Percentiles rank a stretch among this genome's conserved stretches.
Conservation (phyloP, 2,113 vertebrate genomes). For the Nycticorax nycticorax region DNA sequence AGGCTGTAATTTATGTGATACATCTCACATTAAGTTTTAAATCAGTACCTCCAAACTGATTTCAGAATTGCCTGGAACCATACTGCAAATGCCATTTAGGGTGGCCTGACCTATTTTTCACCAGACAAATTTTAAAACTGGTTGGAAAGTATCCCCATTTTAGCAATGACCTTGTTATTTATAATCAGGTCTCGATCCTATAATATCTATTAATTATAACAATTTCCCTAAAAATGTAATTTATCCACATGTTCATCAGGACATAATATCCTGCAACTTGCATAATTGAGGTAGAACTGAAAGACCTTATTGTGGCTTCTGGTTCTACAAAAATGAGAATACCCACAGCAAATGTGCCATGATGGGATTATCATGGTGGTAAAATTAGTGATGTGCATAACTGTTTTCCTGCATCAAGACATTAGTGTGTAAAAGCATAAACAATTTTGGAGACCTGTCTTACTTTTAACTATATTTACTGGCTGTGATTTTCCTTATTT, state of each 20-base stretch:
- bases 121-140: not conserved
- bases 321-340: not conserved
- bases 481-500: not conserved
- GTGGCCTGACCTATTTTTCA: slow-evolving; percentile 23
- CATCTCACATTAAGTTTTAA: not conserved
- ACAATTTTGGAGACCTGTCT: not conserved
- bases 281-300: not conserved
- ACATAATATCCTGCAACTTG: not conserved
- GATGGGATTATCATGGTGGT: not conserved
- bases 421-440: not conserved
- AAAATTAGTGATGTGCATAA: not conserved
- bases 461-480: not conserved
- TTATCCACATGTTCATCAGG: not conserved
- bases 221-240: not conserved
- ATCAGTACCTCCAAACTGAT: not conserved
- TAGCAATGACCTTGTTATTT: slow-evolving; percentile 23
- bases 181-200: not conserved
- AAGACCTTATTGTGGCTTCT: not conserved
- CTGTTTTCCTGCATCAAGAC: not conserved
- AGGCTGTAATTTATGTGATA: not conserved
- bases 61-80: not conserved
- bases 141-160: not conserved
- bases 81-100: not conserved
- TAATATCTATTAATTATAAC: not conserved
- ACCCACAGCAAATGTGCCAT: not conserved